Evolutionary conservation across 2,888 invertebrate species (phyloP).

Genomic region (Strigamia maritima): DNA sequence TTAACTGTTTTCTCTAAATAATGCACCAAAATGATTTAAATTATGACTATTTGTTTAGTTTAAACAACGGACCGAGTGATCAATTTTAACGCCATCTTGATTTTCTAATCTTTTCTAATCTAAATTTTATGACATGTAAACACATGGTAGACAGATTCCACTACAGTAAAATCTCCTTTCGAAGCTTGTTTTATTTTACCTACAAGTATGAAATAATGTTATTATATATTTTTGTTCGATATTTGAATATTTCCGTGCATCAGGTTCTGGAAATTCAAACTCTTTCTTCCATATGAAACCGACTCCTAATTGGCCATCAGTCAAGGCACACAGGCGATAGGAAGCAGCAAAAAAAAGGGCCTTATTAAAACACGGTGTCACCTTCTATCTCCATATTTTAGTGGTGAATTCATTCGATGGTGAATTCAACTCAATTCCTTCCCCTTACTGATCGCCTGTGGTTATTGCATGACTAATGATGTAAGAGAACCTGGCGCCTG

Average conservation of each 20-base stretch:
- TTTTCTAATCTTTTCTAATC: too few species aligned
- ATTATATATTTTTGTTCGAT: too few species aligned
- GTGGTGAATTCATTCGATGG: background rate
- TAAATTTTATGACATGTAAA: too few species aligned
- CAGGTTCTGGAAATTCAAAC: background rate
- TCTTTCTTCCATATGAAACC: background rate
- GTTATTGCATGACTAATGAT: constrained; percentile 23
- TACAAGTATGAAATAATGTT: too few species aligned
- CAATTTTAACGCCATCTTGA: too few species aligned
- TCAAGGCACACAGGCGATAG: background rate
- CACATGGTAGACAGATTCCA: too few species aligned
- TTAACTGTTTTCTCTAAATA: too few species aligned
- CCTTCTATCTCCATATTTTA: background rate
- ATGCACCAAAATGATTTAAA: too few species aligned
- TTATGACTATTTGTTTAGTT: too few species aligned
- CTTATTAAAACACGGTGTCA: background rate
- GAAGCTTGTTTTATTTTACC: too few species aligned
- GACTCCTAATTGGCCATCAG: background rate
- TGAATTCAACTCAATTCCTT: background rate
- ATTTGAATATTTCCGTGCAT: background rate
- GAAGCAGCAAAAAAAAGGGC: background rate
- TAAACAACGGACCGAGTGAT: too few species aligned
- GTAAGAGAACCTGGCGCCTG: background rate
- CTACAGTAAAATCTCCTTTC: too few species aligned
- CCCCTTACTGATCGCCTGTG: background rate